A percentile compares a stretch with the other conserved stretches of the same genome.
phyloP scores from a whole-genome alignment of 1,140 invertebrate genomes.

The Tachypleus tridentatus region DNA sequence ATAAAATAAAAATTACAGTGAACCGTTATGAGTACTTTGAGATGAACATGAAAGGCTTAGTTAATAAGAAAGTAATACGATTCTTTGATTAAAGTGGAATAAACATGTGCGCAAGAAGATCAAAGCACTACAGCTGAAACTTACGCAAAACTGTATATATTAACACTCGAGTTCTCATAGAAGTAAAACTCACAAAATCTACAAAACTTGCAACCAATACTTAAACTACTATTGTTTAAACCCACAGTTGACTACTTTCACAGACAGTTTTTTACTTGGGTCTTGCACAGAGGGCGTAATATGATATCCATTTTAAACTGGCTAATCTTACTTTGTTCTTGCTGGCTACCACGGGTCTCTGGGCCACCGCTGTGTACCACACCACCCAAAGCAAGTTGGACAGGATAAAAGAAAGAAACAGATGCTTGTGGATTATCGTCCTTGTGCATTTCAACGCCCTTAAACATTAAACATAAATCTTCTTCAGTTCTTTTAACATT shows the following conservation, averaged over 20 bases:
- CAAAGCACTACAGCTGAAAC: too few species aligned
- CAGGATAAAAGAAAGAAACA: slow-evolving; percentile 33
- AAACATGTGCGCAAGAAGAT: too few species aligned
- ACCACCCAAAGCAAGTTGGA: slow-evolving; percentile 4
- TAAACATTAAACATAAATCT: slow-evolving; percentile 1
- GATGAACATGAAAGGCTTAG: too few species aligned
- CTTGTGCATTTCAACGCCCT: slow-evolving; percentile 6
- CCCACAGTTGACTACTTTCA: background rate
- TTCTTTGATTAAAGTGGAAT: too few species aligned
- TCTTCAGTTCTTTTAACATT: background rate
- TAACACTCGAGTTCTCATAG: too few species aligned
- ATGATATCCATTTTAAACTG: background rate
- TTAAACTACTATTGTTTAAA: too few species aligned
- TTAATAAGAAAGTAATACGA: too few species aligned
- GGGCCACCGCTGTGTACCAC: background rate
- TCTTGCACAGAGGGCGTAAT: background rate
- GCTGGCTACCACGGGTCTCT: background rate
- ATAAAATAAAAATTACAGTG: too few species aligned
- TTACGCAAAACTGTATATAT: too few species aligned
- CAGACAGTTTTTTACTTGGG: background rate
- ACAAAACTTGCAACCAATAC: too few species aligned
- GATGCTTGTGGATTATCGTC: slow-evolving; percentile 32
- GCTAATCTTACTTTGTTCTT: slow-evolving; percentile 4
- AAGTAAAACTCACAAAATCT: too few species aligned
- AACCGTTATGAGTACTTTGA: too few species aligned